Evolutionary conservation across 2,113 vertebrate genomes (phyloP).

Genomic region (Burhinus oedicnemus): DNA sequence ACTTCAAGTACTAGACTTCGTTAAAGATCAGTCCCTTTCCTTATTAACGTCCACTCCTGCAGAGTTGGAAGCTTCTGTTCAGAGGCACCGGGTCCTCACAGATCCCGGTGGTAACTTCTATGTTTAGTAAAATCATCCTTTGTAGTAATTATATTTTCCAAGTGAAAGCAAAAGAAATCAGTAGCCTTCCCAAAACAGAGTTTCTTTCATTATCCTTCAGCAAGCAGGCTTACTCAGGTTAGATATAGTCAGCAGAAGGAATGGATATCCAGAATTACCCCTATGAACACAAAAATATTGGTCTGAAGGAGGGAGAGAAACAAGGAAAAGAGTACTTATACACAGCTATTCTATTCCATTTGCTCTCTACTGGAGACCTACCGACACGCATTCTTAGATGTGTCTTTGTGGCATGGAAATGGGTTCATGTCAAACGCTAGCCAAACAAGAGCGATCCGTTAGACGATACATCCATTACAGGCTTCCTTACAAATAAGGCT

Average conservation of each 20-base stretch:
- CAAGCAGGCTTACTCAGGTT: background rate
- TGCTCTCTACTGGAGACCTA: background rate
- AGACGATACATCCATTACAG: background rate
- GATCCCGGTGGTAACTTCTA: background rate
- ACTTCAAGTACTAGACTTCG: background rate
- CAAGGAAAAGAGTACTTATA: background rate
- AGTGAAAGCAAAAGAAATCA: background rate
- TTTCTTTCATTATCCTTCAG: background rate
- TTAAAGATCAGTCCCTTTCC: background rate
- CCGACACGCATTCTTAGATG: too few species aligned
- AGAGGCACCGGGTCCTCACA: background rate
- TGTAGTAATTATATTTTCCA: background rate
- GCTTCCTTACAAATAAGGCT: background rate
- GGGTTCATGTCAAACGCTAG: background rate
- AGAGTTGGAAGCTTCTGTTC: slow-evolving; percentile 19
- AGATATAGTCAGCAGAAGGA: background rate
- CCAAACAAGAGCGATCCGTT: background rate
- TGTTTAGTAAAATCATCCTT: background rate
- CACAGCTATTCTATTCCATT: background rate
- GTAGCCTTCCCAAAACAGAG: background rate
- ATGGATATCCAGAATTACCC: background rate
- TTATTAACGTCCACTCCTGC: background rate
- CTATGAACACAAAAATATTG: background rate
- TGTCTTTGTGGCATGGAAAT: background rate
- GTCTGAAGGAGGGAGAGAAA: background rate